Evolutionary conservation across 2,797 vertebrate species (phyloP).

Genomic region (Cossypha dichroa): DNA sequence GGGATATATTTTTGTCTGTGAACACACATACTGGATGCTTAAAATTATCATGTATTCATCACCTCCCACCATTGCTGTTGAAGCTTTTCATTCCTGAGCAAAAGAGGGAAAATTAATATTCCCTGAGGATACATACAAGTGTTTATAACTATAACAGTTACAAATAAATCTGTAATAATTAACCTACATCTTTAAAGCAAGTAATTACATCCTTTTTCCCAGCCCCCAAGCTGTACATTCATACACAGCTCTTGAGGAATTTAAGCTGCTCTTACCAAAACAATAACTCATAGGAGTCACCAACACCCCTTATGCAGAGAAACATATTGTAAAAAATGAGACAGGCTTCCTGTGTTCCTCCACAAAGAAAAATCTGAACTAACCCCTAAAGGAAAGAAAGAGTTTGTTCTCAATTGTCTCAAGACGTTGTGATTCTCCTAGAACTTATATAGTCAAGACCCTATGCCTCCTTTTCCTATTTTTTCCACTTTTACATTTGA

Average conservation of each 20-base stretch:
- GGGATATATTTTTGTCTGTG: background rate
- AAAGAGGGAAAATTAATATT: background rate
- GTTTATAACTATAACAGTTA: background rate
- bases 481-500: accelerated
- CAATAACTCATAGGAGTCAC: background rate
- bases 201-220: background rate
- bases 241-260: background rate
- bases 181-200: background rate
- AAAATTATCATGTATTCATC: background rate
- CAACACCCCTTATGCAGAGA: background rate
- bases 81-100: background rate
- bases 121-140: background rate
- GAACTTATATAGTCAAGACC: accelerated
- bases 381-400: background rate
- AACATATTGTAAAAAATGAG: background rate
- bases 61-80: background rate
- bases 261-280: background rate
- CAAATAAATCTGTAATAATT: conserved; percentile 18
- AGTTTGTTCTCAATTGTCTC: background rate
- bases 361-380: background rate
- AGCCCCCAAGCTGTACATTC: background rate
- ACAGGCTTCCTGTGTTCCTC: background rate
- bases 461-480: background rate
- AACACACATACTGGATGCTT: background rate
- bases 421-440: background rate